These are phyloP conservation scores for Coreoperca whiteheadi DNA, from an alignment of 2,113 vertebrate genomes.

Conservation along the genomic window DNA sequence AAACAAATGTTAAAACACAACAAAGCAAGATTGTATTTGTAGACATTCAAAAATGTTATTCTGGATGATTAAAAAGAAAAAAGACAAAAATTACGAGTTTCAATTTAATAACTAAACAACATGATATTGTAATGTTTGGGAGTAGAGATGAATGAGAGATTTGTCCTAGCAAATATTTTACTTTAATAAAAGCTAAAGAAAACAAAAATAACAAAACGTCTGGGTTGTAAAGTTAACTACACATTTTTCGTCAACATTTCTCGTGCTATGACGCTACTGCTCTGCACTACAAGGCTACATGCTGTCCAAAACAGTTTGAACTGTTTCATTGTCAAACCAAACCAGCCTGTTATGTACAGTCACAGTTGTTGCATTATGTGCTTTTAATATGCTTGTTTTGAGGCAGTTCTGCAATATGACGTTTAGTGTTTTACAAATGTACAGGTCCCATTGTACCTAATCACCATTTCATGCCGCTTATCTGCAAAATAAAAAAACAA, in stretches of 20 bases:
- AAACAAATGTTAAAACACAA: conserved; percentile 22
- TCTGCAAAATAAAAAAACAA: not conserved
- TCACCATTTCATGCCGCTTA: not conserved
- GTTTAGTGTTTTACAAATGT: conserved; percentile 24
- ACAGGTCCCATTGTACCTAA: not conserved
- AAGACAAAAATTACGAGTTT: conserved; percentile 14
- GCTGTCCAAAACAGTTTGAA: conserved; percentile 11
- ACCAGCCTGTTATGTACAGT: conserved; percentile 55
- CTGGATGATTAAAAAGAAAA: not conserved
- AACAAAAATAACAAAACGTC: not conserved
- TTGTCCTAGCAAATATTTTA: conserved; percentile 10
- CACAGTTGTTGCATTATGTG: conserved; percentile 67
- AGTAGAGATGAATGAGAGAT: not conserved
- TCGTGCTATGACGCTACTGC: conserved; percentile 50
- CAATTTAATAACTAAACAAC: not conserved
- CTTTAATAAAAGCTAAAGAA: conserved; percentile 24
- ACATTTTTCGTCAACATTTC: conserved; percentile 71
- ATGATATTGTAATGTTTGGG: not conserved
- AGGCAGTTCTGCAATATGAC: conserved; percentile 49
- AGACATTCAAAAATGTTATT: conserved; percentile 48
- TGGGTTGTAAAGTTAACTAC: conserved; percentile 32
- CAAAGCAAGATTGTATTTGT: conserved; percentile 23
- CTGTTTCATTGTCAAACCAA: conserved; percentile 17
- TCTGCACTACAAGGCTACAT: conserved; percentile 46
- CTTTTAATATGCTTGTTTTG: conserved; percentile 40